Evolutionary conservation across 2,113 vertebrate species (phyloP).

Genomic region (Silurus asotus): DNA sequence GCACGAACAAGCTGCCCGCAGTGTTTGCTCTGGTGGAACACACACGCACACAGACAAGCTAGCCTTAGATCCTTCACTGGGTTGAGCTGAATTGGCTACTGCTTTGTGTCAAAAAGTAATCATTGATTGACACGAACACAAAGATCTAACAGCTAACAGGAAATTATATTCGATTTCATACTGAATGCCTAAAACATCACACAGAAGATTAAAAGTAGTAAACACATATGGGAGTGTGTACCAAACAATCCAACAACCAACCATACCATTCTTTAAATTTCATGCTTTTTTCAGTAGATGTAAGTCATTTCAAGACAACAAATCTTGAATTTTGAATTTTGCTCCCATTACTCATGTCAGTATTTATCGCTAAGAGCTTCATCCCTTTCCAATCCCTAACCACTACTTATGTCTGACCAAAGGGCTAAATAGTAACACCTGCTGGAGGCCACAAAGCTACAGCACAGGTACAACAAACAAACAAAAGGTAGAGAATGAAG

Average conservation of each 20-base stretch:
- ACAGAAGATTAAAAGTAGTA: neutral
- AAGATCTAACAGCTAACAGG: slow-evolving; percentile 1
- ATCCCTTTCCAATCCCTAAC: slow-evolving; percentile 31
- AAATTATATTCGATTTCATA: neutral
- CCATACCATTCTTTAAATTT: neutral
- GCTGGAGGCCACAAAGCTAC: slow-evolving; percentile 58
- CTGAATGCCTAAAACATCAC: neutral
- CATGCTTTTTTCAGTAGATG: too few relatives aligned
- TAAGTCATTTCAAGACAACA: neutral
- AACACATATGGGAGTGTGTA: neutral
- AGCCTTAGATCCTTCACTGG: slow-evolving; percentile 28
- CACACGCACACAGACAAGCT: slow-evolving; percentile 14
- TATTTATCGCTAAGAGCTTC: slow-evolving; percentile 39
- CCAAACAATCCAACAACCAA: too few relatives aligned
- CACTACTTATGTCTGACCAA: slow-evolving; percentile 45
- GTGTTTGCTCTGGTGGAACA: slow-evolving; percentile 25
- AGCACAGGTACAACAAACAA: slow-evolving; percentile 61
- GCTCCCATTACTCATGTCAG: slow-evolving; percentile 17
- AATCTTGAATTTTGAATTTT: neutral
- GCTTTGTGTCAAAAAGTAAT: slow-evolving; percentile 26
- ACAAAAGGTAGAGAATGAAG: slow-evolving; percentile 62
- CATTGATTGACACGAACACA: slow-evolving; percentile 21
- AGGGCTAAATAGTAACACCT: slow-evolving; percentile 60
- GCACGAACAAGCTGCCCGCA: neutral
- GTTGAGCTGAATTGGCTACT: slow-evolving; percentile 5